A percentile compares a stretch with the other conserved stretches of the same genome.
Evolutionary conservation across 2,888 invertebrate genomes (phyloP).

Genomic region (Pherbina coryleti): DNA sequence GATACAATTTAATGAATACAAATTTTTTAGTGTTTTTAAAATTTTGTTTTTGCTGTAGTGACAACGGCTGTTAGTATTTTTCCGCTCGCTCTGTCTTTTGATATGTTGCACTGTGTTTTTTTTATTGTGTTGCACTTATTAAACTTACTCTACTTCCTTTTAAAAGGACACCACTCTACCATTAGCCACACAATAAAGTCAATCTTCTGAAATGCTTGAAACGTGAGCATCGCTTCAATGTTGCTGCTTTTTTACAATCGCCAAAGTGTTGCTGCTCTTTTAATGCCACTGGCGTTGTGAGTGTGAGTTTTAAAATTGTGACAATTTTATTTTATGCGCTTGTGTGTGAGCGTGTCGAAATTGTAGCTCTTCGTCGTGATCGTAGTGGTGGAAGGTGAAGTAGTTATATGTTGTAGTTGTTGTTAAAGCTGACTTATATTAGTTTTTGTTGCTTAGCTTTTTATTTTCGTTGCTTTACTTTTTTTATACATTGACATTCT

Average conservation of each 20-base stretch:
- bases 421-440: constrained; percentile 8
- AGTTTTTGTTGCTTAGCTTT: constrained; percentile 4
- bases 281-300: not conserved
- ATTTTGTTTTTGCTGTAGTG: constrained; percentile 27
- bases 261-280: not conserved
- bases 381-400: not conserved
- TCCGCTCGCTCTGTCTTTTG: not conserved
- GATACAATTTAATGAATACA: constrained; percentile 47
- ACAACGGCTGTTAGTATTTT: constrained; percentile 33
- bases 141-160: constrained; percentile 19
- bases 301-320: not conserved
- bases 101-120: not conserved
- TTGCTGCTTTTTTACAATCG: not conserved
- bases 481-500: not conserved
- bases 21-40: constrained; percentile 39
- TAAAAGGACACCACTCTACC: constrained; percentile 27
- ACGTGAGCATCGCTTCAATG: constrained; percentile 13
- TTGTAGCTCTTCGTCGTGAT: not conserved
- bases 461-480: not conserved
- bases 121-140: not conserved
- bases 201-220: not conserved
- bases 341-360: no score
- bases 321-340: constrained; percentile 8
- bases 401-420: constrained; percentile 13
- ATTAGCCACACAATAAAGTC: constrained; percentile 24